These are phyloP conservation scores for Macropis europaea DNA, from an alignment of 2,888 invertebrate genomes.

Conservation along the genomic window DNA sequence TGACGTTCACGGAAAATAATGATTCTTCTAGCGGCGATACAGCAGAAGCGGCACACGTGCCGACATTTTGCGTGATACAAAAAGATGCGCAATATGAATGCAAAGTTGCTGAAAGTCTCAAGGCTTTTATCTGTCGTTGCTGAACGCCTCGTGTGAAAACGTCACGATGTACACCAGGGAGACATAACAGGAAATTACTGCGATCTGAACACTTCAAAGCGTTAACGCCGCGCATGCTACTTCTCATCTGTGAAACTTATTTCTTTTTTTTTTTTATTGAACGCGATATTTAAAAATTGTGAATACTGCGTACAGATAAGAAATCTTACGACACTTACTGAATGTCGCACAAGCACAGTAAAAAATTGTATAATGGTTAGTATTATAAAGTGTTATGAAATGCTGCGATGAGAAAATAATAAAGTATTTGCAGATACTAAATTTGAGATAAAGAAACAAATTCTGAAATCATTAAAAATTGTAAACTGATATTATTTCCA, in stretches of 20 bases:
- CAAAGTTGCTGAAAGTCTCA: constrained; percentile 18
- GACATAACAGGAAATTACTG: constrained; percentile 27
- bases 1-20: constrained; percentile 40
- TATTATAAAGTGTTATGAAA: no score
- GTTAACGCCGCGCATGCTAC: background rate
- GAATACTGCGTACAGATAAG: no score
- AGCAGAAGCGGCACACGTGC: constrained; percentile 2
- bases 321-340: no score
- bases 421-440: no score
- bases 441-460: no score
- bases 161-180: background rate
- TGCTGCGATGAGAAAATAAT: no score
- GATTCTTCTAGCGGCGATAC: constrained; percentile 10
- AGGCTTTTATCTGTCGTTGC: constrained; percentile 23
- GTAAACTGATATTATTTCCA: background rate
- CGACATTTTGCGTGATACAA: background rate
- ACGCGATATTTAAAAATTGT: no score
- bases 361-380: no score
- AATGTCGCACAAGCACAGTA: no score
- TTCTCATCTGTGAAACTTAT: background rate
- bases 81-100: constrained; percentile 22
- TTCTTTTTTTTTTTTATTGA: no score
- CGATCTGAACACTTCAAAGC: constrained; percentile 26
- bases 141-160: constrained; percentile 5
- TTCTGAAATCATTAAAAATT: no score